Evolutionary conservation across 2,888 invertebrate genomes (phyloP), one percentile per base, ranked within the genome.

Genomic region (Adelognathus sp.): DNA sequence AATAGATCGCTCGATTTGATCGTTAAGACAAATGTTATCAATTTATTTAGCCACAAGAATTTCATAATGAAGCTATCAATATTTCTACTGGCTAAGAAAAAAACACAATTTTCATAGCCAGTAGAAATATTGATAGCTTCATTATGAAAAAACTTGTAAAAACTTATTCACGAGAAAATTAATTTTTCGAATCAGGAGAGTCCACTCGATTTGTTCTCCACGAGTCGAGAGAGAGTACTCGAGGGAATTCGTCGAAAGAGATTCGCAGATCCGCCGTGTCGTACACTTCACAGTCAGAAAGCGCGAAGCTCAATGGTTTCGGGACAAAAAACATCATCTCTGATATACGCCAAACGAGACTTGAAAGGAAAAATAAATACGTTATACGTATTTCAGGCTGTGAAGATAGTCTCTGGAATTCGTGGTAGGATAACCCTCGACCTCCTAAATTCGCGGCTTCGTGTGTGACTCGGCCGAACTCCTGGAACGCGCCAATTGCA

Each of bases 381-480:
- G 41, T 39, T 39, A 31, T 29, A 18, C 7, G 39, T 44, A 76
- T 77, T 71, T 54, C 27, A 46, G 56, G 31, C 63, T 29, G 36
- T 33, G 72, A 77, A n/a, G 69, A 33, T 56, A 61, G 71, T 41
- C 73, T 82, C 79, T 77, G 61, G 24, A 56, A 33, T 61, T 72
- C 64, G 63, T 66, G 54, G 63, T 31, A 60, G 75, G 81, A 82
- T 83, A 84, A 84, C 80, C 80, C 63, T 18, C 76, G 81, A 82
- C 77, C 82, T 73, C 72, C 69, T 66, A 76, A 78, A 83, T 81
- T 80, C 67, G 54, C 60, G 46, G 14, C 58, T 41, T 56, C n/a
- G n/a, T 14, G 50, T 54, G 16, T 16, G 14, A n/a, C 14, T 6
- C 18, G 29, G 16, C 14, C 27, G 27, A 18, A 9, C 70, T 70